A percentile compares a stretch with the other conserved stretches of the same genome.
Conservation (phyloP, 2,888 invertebrate genomes). For the Petrolisthes manimaculis region DNA sequence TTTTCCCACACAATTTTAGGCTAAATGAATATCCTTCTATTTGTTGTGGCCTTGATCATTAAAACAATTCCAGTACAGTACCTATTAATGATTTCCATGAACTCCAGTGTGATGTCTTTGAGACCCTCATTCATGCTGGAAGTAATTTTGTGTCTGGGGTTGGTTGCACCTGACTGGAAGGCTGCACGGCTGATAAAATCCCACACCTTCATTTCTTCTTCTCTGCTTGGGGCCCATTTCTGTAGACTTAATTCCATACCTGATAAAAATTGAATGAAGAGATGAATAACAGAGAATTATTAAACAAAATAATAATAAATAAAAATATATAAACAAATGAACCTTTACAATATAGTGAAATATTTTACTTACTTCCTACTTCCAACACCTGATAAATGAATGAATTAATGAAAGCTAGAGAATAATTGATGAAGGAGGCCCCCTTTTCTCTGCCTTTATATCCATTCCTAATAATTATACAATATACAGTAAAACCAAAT, state of each 20-base stretch:
- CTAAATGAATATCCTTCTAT: too few species aligned
- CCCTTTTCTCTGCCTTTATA: too few species aligned
- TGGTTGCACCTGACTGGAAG: constrained; percentile 84
- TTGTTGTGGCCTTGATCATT: too few species aligned
- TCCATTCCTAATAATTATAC: too few species aligned
- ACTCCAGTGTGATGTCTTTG: constrained; percentile 87
- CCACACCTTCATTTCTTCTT: constrained; percentile 84
- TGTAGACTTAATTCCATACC: constrained; percentile 47
- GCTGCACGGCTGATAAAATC: constrained; percentile 88
- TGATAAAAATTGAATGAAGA: neutral
- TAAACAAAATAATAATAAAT: neutral
- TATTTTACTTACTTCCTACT: too few species aligned
- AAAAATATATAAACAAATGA: neutral
- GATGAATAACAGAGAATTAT: neutral
- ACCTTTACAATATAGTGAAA: too few species aligned
- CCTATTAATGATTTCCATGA: constrained; percentile 92
- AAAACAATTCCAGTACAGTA: constrained; percentile 71
- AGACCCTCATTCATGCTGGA: constrained; percentile 84
- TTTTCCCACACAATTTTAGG: too few species aligned
- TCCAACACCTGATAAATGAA: too few species aligned
- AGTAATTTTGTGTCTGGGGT: constrained; percentile 90
- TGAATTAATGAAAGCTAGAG: too few species aligned
- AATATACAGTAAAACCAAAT: too few species aligned
- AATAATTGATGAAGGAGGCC: too few species aligned
- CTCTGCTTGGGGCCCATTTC: constrained; percentile 77